Evolutionary conservation across 2,113 vertebrate genomes (phyloP).

Genomic region (Cettia cetti): DNA sequence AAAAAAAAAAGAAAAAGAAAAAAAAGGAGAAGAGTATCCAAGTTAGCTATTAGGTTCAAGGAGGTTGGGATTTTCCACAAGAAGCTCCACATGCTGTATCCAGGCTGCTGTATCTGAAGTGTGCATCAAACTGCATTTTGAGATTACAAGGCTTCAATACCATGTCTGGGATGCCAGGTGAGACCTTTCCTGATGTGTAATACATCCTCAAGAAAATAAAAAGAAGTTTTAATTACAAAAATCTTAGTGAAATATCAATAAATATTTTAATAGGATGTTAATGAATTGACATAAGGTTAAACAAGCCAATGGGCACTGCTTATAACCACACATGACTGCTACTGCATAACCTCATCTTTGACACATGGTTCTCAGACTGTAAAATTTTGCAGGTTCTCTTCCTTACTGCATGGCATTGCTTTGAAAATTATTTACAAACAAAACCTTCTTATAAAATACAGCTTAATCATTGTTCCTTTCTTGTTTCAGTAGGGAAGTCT

Average conservation of each 20-base stretch:
- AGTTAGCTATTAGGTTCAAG: not conserved
- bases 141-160: not conserved
- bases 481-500: not conserved
- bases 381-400: not conserved
- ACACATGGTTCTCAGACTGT: not conserved
- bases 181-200: not conserved
- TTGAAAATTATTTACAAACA: not conserved
- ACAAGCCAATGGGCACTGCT: not conserved
- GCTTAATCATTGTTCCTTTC: not conserved
- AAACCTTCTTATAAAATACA: not conserved
- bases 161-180: not conserved
- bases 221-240: not conserved
- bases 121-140: not conserved
- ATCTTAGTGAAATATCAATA: not conserved
- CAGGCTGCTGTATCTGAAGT: not conserved
- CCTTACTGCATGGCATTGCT: not conserved
- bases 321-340: not conserved
- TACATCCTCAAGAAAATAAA: not conserved
- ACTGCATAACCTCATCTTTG: not conserved
- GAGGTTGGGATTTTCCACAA: not conserved
- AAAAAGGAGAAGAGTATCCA: not conserved
- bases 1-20: not conserved
- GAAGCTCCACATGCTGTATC: not conserved
- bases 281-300: not conserved
- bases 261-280: not conserved